Evolutionary conservation across 2,797 vertebrate genomes (phyloP).

Genomic region (Pseudochaenichthys georgianus): DNA sequence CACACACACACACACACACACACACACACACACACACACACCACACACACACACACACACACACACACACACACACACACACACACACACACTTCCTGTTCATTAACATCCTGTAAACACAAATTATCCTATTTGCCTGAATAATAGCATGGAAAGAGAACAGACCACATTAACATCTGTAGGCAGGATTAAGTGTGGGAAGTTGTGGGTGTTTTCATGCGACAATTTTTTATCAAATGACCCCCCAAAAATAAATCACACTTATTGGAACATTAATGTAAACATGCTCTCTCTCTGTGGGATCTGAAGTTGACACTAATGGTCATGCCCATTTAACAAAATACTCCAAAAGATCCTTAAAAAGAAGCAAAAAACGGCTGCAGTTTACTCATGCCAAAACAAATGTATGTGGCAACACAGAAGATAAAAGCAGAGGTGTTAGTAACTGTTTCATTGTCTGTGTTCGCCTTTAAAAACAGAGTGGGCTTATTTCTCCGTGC

Average conservation of each 20-base stretch:
- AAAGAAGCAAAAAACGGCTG: constrained; percentile 18
- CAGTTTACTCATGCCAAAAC: constrained; percentile 53
- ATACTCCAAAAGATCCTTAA: constrained; percentile 39
- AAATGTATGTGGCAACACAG: constrained; percentile 29
- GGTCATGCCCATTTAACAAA: constrained; percentile 43
- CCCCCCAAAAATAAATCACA: neutral
- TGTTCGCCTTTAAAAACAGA: constrained; percentile 17
- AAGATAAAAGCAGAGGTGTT: constrained; percentile 20
- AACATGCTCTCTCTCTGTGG: constrained; percentile 31
- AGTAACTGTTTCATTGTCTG: neutral
- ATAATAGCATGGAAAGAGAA: constrained; percentile 42
- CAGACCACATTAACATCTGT: constrained; percentile 33
- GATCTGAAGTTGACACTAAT: constrained; percentile 33
- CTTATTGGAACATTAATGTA: constrained; percentile 28
- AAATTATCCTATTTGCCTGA: constrained; percentile 56
- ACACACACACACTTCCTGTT: constrained; percentile 27
- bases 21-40: constrained; percentile 24
- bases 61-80: constrained; percentile 18
- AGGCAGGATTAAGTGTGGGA: constrained; percentile 24
- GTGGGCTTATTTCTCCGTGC: constrained; percentile 11
- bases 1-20: no score
- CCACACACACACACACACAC: constrained; percentile 15
- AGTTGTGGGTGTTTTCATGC: constrained; percentile 24
- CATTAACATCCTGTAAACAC: constrained; percentile 53
- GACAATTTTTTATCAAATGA: neutral